Base-by-base conservation (phyloP, 1,140 invertebrate genomes). In the Bombus balteatus region DNA sequence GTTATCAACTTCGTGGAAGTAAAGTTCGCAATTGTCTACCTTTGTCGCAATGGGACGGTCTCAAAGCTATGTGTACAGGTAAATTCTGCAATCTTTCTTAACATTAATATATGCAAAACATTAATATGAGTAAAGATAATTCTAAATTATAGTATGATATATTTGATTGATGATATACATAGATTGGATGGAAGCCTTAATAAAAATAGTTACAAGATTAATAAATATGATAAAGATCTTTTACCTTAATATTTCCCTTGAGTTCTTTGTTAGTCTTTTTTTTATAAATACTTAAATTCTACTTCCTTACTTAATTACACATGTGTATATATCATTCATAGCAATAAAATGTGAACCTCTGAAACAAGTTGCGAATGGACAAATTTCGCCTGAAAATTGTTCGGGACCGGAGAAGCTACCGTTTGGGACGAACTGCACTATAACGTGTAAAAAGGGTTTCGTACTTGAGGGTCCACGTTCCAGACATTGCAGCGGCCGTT, bases 31-130 rank as follows among this genome's bases (percentile, higher is more conserved):
- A 96, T 34, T 97, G 97, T 91, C 93, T 97, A 39, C 97, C 97
- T 2, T 95, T 97, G 34, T 96, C 97, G 1, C 95, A 96, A 81
- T 97, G 97, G 97, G 96, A 97, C 85, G 97, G 97, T 5, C 94
- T 97, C 4, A 96, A 96, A 73, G 96, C 96, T 0, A 95, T 96
- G 65, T 97, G 97, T 90, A 96, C 96, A 95, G 96, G 97, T 97
- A 95, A 72, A 57, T 3, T 13, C 6, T 32, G 32, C 3, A 5
- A 68, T 37, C 25, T 39, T 39, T 4, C 3, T 37, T 37, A 12
- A 39, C 25, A 71, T 32, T 8, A 66, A 66, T 66, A n/a, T n/a
- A n/a, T 3, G 28, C 25, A 62, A n/a, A n/a, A 3, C 12, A 62
- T 28, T 3, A 28, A 62, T 28, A 62, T 3, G 28, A 9, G 3